These are phyloP conservation scores for Lepidocyrtoides sp. DNA, from an alignment of 2,888 invertebrate genomes.

Conservation along the genomic window DNA sequence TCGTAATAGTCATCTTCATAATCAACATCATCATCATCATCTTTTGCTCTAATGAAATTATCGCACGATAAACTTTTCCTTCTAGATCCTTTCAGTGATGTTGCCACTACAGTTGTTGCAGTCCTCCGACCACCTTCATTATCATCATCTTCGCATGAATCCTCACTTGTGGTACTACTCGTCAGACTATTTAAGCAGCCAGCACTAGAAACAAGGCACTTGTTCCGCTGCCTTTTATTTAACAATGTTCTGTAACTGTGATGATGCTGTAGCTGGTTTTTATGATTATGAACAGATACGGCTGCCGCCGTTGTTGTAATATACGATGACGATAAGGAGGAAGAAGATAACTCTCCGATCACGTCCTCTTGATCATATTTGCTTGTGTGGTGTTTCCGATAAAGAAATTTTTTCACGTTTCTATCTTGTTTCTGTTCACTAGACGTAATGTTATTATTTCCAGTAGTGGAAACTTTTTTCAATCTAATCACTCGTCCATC, in stretches of 20 bases:
- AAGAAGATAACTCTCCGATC: conserved; percentile 39
- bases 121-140: background rate
- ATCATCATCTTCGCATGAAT: conserved; percentile 10
- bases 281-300: conserved; percentile 33
- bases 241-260: background rate
- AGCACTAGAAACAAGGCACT: background rate
- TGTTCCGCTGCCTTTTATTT: conserved; percentile 4
- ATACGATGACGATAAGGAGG: conserved; percentile 37
- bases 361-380: background rate
- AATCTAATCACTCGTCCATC: conserved; percentile 57
- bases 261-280: background rate
- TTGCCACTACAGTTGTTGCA: background rate
- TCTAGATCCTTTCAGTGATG: background rate
- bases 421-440: conserved; percentile 32
- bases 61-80: conserved; percentile 43
- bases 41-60: conserved; percentile 26
- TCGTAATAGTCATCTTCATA: conserved; percentile 5
- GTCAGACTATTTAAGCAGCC: conserved; percentile 20
- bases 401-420: conserved; percentile 57
- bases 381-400: background rate
- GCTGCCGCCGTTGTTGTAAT: conserved; percentile 12
- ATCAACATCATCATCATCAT: conserved; percentile 2
- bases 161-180: conserved; percentile 5
- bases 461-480: conserved; percentile 52
- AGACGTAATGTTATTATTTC: conserved; percentile 9